A percentile compares a stretch with the other conserved stretches of the same genome.
Evolutionary conservation across 1,140 invertebrate species (phyloP).

Genomic region (Pseudomyrmex flavicornis): DNA sequence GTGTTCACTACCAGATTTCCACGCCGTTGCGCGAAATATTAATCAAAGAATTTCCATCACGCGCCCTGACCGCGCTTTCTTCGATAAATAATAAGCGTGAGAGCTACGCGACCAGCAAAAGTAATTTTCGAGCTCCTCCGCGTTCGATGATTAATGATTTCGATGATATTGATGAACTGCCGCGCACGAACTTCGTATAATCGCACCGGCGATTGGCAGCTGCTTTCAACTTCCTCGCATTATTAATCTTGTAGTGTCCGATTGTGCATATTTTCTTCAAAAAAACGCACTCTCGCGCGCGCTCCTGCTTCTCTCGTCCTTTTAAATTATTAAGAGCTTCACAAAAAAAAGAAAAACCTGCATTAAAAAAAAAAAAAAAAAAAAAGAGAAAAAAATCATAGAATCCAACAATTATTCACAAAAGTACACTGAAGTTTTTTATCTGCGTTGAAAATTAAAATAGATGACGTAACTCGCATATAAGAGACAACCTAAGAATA

Average conservation of each 20-base stretch:
- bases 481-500: background rate
- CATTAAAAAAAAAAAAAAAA: background rate
- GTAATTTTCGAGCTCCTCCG: conserved; percentile 53
- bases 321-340: conserved; percentile 2
- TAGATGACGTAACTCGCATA: background rate
- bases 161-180: conserved; percentile 66
- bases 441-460: background rate
- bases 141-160: conserved; percentile 68
- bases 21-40: conserved; percentile 44
- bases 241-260: conserved; percentile 61
- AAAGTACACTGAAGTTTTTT: background rate
- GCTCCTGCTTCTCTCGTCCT: too few species aligned
- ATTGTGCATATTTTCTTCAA: conserved; percentile 48
- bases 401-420: background rate
- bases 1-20: conserved; percentile 39
- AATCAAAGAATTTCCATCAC: conserved; percentile 51
- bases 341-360: background rate
- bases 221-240: conserved; percentile 61
- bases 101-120: conserved; percentile 40
- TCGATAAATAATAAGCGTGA: conserved; percentile 66
- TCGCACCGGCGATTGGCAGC: conserved; percentile 61
- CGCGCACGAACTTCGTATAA: conserved; percentile 55
- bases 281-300: background rate
- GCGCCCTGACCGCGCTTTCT: conserved; percentile 38
- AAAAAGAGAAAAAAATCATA: background rate